These are phyloP conservation scores for Meta bourneti DNA, from an alignment of 2,888 invertebrate genomes.

Conservation along the genomic window DNA sequence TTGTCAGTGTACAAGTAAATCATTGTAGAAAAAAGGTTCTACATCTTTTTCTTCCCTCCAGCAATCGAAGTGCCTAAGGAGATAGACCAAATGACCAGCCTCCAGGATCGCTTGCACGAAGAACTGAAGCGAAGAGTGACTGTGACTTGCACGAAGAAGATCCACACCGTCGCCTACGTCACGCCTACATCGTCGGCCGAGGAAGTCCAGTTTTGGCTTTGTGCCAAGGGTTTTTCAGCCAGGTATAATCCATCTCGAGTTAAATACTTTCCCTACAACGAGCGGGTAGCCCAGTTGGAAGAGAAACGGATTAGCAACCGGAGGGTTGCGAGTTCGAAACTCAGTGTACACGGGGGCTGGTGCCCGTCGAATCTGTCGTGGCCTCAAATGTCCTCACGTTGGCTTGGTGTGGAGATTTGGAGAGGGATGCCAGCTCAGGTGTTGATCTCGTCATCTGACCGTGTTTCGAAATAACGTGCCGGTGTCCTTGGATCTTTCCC, in stretches of 20 bases:
- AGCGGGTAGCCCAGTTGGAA: not conserved
- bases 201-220: conserved; percentile 75
- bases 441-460: too few relatives aligned
- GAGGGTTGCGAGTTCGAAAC: too few relatives aligned
- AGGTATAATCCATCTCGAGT: conserved; percentile 8
- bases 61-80: not conserved
- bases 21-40: not conserved
- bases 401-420: too few relatives aligned
- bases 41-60: too few relatives aligned
- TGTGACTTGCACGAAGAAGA: conserved; percentile 3
- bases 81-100: conserved; percentile 9
- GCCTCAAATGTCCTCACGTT: too few relatives aligned
- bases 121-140: conserved; percentile 62
- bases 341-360: too few relatives aligned
- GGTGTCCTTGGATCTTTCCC: too few relatives aligned
- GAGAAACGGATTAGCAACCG: too few relatives aligned
- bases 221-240: conserved; percentile 64
- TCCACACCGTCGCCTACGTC: conserved; percentile 28
- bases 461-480: too few relatives aligned
- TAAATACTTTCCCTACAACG: not conserved
- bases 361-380: too few relatives aligned
- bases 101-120: conserved; percentile 65
- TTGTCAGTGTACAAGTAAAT: not conserved
- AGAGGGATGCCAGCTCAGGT: too few relatives aligned
- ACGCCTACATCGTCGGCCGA: conserved; percentile 51